phyloP scores from a whole-genome alignment of 2,113 vertebrate genomes.

The Myocastor coypus region DNA sequence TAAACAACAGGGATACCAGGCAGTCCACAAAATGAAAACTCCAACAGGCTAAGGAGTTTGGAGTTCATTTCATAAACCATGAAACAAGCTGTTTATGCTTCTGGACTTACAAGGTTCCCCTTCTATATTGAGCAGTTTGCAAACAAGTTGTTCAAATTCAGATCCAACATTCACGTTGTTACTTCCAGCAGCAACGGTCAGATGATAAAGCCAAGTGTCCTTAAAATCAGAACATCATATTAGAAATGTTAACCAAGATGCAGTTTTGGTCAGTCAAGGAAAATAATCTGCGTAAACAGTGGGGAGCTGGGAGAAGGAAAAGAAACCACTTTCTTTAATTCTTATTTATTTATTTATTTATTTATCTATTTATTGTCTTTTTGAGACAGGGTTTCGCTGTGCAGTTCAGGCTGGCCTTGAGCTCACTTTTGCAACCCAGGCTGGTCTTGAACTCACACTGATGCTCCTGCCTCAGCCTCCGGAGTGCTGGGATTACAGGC shows the following conservation, averaged over 20 bases:
- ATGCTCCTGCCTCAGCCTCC: no score
- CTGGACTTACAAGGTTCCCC: constrained; percentile 92
- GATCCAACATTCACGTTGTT: constrained; percentile 93
- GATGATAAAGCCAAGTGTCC: constrained; percentile 97
- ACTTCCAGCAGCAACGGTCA: constrained; percentile 95
- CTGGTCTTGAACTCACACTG: no score
- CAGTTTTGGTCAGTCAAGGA: not conserved
- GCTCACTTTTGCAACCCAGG: no score
- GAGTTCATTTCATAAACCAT: not conserved
- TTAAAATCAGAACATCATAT: constrained; percentile 80
- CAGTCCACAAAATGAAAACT: not conserved
- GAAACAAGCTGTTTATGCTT: not conserved
- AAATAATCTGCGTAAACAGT: not conserved
- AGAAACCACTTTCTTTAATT: not conserved
- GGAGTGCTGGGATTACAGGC: no score
- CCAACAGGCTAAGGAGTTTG: not conserved
- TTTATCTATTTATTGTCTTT: no score
- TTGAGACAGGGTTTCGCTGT: no score
- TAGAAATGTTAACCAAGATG: constrained; percentile 28
- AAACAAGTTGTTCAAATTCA: constrained; percentile 96
- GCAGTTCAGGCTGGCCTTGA: no score
- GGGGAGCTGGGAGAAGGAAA: not conserved
- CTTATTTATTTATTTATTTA: no score
- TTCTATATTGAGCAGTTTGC: constrained; percentile 93
- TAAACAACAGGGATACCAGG: not conserved